These are phyloP conservation scores for Trachelus troglodyta DNA, from an alignment of 2,888 invertebrate species.

Conservation along the genomic window DNA sequence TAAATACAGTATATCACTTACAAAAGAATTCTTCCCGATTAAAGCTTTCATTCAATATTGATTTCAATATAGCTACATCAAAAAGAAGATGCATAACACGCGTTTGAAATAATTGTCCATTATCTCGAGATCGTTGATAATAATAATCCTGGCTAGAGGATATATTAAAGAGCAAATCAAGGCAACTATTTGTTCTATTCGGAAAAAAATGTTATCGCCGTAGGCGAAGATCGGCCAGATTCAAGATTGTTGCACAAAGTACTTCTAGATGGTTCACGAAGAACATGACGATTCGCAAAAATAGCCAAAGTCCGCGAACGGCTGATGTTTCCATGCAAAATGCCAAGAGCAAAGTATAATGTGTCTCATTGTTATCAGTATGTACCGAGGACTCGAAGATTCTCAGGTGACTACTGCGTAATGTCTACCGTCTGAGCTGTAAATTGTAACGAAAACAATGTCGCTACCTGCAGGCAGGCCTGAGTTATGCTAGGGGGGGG, in stretches of 20 bases:
- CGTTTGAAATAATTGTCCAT: background rate
- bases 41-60: background rate
- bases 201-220: background rate
- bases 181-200: background rate
- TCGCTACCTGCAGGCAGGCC: background rate
- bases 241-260: background rate
- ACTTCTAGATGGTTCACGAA: no score
- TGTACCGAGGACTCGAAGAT: background rate
- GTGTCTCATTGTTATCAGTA: slow-evolving; percentile 1
- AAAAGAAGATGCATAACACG: background rate
- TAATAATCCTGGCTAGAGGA: background rate
- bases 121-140: background rate
- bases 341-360: background rate
- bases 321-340: background rate
- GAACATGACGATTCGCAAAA: background rate
- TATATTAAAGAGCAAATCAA: background rate
- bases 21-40: background rate
- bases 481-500: background rate
- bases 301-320: background rate
- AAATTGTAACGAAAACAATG: background rate
- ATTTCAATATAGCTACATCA: background rate
- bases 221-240: background rate
- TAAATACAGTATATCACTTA: background rate
- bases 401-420: slow-evolving; percentile 6
- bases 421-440: background rate